These are phyloP conservation scores for Calidris pugnax DNA, from an alignment of 2,113 vertebrate genomes.

Conservation along the genomic window DNA sequence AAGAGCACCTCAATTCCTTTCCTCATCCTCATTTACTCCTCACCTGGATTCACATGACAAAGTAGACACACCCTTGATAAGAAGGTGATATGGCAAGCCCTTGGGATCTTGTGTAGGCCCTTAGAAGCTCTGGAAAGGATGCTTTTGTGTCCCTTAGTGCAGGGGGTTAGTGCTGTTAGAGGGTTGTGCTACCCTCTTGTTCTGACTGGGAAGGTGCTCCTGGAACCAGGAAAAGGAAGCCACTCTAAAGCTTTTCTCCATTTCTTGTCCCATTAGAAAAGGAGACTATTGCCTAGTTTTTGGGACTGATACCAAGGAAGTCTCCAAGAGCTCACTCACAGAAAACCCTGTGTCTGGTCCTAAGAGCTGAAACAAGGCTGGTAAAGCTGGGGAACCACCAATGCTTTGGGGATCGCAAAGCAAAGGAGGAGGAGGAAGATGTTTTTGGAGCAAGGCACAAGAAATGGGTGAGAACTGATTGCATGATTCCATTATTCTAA, in stretches of 20 bases:
- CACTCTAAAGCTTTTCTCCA: neutral
- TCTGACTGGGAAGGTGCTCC: neutral
- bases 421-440: neutral
- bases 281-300: accelerated
- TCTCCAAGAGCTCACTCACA: neutral
- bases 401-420: neutral
- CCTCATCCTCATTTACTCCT: neutral
- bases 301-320: neutral
- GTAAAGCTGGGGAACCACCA: slow-evolving; percentile 8
- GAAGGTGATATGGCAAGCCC: neutral
- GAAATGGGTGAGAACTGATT: neutral
- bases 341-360: neutral
- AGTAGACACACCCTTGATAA: neutral
- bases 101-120: neutral
- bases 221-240: neutral
- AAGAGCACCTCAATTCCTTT: neutral
- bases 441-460: neutral
- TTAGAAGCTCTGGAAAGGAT: neutral
- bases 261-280: neutral
- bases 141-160: accelerated
- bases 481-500: neutral
- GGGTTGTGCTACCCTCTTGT: neutral
- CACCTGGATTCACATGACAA: neutral
- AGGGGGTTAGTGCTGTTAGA: neutral
- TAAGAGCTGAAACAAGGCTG: neutral